Percentiles rank a stretch among this genome's conserved stretches.
Conservation (phyloP, 2,797 vertebrate genomes). For the Kryptopterus vitreolus region DNA sequence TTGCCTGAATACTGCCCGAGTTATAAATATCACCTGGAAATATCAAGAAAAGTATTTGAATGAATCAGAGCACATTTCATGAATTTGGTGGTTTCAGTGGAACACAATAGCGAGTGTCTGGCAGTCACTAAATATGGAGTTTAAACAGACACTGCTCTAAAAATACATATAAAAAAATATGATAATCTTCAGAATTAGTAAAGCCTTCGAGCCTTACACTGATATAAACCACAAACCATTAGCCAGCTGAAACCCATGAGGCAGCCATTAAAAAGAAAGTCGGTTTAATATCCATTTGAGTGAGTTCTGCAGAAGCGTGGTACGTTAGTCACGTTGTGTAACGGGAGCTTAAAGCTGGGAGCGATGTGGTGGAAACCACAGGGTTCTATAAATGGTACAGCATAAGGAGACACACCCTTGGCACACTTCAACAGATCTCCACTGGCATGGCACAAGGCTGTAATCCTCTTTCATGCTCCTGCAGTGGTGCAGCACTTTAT, state of each 20-base stretch:
- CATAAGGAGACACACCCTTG: conserved; percentile 41
- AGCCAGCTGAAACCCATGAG: neutral
- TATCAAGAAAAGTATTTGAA: neutral
- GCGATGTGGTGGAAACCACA: conserved; percentile 34
- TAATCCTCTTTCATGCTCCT: conserved; percentile 24
- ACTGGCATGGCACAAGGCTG: conserved; percentile 43
- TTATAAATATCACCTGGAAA: neutral
- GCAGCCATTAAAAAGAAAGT: neutral
- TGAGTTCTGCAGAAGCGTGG: neutral
- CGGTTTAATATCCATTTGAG: conserved; percentile 7
- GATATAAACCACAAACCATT: conserved; percentile 18
- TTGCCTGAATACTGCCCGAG: neutral
- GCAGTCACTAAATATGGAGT: conserved; percentile 24
- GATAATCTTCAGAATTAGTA: too few relatives aligned
- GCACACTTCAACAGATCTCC: conserved; percentile 10
- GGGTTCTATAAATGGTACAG: conserved; percentile 41
- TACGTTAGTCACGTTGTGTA: conserved; percentile 20
- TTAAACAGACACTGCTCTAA: neutral
- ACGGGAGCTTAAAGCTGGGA: conserved; percentile 7
- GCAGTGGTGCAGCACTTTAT: conserved; percentile 36
- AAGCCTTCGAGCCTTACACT: neutral
- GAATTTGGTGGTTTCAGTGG: conserved; percentile 7
- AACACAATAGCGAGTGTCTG: conserved; percentile 8
- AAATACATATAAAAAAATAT: too few relatives aligned
- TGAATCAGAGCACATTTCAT: neutral